Conservation (phyloP, 2,888 invertebrate species). For the Macrophya alboannulata region DNA sequence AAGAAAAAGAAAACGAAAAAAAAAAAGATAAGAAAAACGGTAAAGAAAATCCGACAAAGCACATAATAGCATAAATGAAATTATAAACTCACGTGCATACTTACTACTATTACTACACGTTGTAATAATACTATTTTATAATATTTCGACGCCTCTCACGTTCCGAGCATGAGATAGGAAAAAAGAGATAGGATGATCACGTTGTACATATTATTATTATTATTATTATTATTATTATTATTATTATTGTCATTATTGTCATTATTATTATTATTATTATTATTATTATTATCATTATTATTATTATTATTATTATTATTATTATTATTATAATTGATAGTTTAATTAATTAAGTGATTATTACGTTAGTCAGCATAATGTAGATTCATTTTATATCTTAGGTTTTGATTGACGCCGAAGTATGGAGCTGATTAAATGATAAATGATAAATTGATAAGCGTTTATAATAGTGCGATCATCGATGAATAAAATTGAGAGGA, state of each 20-base stretch:
- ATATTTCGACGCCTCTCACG: constrained; percentile 70
- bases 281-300: constrained; percentile 74
- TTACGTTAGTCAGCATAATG: constrained; percentile 75
- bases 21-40: background rate
- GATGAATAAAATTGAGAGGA: constrained; percentile 1
- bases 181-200: constrained; percentile 69
- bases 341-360: constrained; percentile 76
- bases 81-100: constrained; percentile 52
- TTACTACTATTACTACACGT: constrained; percentile 56
- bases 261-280: constrained; percentile 76
- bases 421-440: constrained; percentile 47
- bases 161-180: constrained; percentile 69
- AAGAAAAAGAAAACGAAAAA: background rate
- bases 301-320: constrained; percentile 73
- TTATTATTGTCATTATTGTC: constrained; percentile 76
- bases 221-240: constrained; percentile 74
- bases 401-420: constrained; percentile 55
- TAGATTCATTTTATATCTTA: constrained; percentile 75
- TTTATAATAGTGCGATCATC: constrained; percentile 16
- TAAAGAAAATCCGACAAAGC: constrained; percentile 44
- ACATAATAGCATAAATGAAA: constrained; percentile 48
- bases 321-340: constrained; percentile 76
- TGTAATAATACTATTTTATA: constrained; percentile 69
- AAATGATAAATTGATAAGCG: constrained; percentile 36
- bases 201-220: constrained; percentile 78